Evolutionary conservation across 2,797 vertebrate species (phyloP).

Genomic region (Chelon auratus): DNA sequence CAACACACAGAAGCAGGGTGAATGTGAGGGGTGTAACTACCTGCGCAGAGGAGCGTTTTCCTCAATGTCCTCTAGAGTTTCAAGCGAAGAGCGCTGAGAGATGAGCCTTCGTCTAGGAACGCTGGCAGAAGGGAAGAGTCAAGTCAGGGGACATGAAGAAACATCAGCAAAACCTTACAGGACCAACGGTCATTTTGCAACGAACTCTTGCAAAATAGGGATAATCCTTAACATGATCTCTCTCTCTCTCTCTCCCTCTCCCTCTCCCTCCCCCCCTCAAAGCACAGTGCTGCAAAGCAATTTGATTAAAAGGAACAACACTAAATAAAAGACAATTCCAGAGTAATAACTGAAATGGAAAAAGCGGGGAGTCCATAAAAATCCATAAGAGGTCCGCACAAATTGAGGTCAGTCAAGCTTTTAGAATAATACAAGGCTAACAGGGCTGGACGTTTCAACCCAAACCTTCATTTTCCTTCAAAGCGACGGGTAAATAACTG

Average conservation of each 20-base stretch:
- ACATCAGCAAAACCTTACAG: constrained; percentile 14
- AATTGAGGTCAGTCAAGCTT: constrained; percentile 19
- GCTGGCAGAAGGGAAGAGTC: constrained; percentile 21
- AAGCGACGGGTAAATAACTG: constrained; percentile 2
- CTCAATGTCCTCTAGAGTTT: constrained; percentile 99
- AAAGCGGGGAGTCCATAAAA: neutral
- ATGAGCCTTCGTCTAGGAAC: constrained; percentile 91
- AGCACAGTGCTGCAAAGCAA: constrained; percentile 26
- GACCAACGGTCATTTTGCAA: constrained; percentile 6
- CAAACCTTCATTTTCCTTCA: constrained; percentile 15
- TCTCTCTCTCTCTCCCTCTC: too few relatives aligned
- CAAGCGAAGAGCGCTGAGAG: constrained; percentile 97
- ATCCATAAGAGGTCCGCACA: constrained; percentile 18
- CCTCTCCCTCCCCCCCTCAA: neutral
- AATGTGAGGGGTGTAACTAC: constrained; percentile 66
- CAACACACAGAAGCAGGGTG: neutral
- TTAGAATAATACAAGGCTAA: constrained; percentile 12
- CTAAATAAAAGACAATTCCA: constrained; percentile 12
- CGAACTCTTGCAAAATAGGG: neutral
- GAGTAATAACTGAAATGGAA: constrained; percentile 8
- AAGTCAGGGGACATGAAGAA: constrained; percentile 25
- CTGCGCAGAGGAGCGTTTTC: constrained; percentile 98
- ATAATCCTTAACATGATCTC: neutral
- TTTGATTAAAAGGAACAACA: constrained; percentile 27
- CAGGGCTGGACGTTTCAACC: neutral